Conservation (phyloP, 2,888 invertebrate genomes). For the Calameuta pallipes region DNA sequence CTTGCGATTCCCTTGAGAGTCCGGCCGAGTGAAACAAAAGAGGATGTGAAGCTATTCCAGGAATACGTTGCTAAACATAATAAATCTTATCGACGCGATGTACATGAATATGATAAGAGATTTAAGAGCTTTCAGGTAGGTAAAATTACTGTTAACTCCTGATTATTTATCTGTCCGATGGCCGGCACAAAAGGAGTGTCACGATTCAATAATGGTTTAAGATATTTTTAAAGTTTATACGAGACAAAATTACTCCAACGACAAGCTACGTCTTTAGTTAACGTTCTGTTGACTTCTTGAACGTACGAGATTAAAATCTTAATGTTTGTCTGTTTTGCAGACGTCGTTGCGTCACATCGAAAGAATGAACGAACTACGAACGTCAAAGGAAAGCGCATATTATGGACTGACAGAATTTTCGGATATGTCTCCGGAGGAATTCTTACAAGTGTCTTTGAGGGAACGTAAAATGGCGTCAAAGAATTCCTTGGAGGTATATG, state of each 20-base stretch:
- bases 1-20: conserved; percentile 67
- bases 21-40: conserved; percentile 43
- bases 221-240: conserved; percentile 7
- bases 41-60: conserved; percentile 64
- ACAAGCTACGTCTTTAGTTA: neutral
- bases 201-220: neutral
- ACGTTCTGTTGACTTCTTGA: neutral
- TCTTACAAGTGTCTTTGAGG: conserved; percentile 62
- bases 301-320: neutral
- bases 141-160: conserved; percentile 1
- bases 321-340: conserved; percentile 54
- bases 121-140: conserved; percentile 66
- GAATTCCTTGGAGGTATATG: conserved; percentile 29
- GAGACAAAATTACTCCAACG: neutral
- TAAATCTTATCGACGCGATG: conserved; percentile 67
- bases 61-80: conserved; percentile 68
- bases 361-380: conserved; percentile 64
- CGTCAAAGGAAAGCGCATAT: conserved; percentile 65
- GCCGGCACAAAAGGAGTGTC: neutral
- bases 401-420: conserved; percentile 74
- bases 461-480: conserved; percentile 46
- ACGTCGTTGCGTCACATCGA: conserved; percentile 67
- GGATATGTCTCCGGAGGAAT: conserved; percentile 72
- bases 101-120: conserved; percentile 63
- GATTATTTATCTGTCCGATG: neutral